Evolutionary conservation across 2,113 vertebrate genomes (phyloP).

Genomic region (Reinhardtius hippoglossoides): DNA sequence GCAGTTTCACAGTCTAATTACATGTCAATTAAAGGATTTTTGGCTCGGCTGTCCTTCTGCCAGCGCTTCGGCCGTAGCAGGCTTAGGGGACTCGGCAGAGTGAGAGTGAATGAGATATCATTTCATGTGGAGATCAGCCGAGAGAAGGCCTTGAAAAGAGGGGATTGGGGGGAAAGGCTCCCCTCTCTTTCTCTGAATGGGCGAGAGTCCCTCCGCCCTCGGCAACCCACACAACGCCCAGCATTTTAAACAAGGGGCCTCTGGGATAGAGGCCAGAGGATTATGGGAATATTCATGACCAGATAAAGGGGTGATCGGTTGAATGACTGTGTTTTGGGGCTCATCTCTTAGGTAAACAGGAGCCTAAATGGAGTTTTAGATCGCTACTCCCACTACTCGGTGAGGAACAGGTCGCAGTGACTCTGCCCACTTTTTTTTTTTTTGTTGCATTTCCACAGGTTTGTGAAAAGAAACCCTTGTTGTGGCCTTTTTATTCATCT

Average conservation of each 20-base stretch:
- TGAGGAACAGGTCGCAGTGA: constrained; percentile 65
- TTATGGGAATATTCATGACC: constrained; percentile 98
- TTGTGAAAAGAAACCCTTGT: constrained; percentile 74
- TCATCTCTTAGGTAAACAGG: constrained; percentile 97
- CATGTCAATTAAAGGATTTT: constrained; percentile 90
- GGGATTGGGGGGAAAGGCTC: constrained; percentile 72
- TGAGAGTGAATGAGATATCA: constrained; percentile 85
- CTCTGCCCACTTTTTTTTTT: constrained; percentile 65
- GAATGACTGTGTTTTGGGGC: constrained; percentile 89
- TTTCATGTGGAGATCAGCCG: constrained; percentile 91
- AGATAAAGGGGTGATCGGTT: constrained; percentile 86
- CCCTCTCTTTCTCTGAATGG: constrained; percentile 70
- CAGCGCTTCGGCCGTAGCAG: constrained; percentile 63
- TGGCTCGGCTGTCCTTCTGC: constrained; percentile 76
- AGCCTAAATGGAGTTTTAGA: constrained; percentile 86
- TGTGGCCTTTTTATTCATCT: constrained; percentile 65
- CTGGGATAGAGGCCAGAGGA: constrained; percentile 87
- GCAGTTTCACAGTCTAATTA: constrained; percentile 87
- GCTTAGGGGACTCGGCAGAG: constrained; percentile 82
- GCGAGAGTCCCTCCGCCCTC: constrained; percentile 69
- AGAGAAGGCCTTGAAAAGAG: constrained; percentile 85
- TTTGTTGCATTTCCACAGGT: constrained; percentile 64
- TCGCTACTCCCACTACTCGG: constrained; percentile 65
- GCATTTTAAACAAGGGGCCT: constrained; percentile 80
- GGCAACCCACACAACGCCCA: constrained; percentile 60